A percentile compares a stretch with the other conserved stretches of the same genome.
These are phyloP conservation scores for Empidonax alnorum DNA, from an alignment of 2,113 vertebrate species.

Conservation along the genomic window DNA sequence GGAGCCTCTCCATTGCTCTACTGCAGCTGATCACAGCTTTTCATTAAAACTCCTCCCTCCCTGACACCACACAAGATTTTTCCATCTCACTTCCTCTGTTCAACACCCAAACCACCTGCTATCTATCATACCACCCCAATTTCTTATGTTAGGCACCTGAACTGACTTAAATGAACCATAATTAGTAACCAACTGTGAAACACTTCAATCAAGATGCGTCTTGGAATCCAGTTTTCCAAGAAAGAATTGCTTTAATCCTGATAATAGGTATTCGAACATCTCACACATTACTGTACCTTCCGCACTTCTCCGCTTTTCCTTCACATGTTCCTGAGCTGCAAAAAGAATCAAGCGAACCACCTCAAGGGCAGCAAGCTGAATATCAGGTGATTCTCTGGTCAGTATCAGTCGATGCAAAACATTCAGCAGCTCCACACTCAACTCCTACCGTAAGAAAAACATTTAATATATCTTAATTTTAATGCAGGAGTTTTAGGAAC, in stretches of 20 bases:
- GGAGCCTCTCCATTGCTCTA: neutral
- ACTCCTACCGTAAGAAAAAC: conserved; percentile 74
- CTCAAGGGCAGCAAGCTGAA: conserved; percentile 87
- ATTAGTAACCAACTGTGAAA: neutral
- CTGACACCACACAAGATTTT: neutral
- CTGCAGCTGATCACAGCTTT: neutral
- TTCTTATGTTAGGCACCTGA: neutral
- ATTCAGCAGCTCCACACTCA: conserved; percentile 89
- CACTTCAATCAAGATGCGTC: neutral
- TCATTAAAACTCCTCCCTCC: neutral
- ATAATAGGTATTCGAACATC: neutral
- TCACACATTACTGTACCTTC: conserved; percentile 78
- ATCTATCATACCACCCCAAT: neutral
- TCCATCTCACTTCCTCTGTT: neutral
- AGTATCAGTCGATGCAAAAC: conserved; percentile 91
- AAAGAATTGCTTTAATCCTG: neutral
- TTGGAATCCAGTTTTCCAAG: neutral
- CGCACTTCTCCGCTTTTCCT: conserved; percentile 90
- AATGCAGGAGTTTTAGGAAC: neutral
- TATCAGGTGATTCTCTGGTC: conserved; percentile 84
- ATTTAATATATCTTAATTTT: neutral
- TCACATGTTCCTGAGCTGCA: conserved; percentile 89
- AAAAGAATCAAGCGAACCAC: conserved; percentile 85
- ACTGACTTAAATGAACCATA: neutral
- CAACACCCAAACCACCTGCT: neutral